Evolutionary conservation across 1,140 invertebrate genomes (phyloP).

Genomic region (Solenopsis fugax): DNA sequence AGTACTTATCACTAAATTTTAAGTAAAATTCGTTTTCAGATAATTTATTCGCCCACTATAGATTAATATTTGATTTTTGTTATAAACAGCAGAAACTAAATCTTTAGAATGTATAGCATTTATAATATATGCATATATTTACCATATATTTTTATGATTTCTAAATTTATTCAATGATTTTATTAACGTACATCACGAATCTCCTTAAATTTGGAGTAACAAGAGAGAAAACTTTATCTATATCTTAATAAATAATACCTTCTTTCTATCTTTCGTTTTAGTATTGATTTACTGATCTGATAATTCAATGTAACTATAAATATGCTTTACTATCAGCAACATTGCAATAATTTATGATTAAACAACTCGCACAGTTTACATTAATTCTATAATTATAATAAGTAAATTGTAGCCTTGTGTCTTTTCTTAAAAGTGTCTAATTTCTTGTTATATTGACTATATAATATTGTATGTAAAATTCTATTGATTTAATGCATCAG

Average conservation of each 20-base stretch:
- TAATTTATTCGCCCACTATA: background rate
- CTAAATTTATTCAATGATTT: constrained; percentile 42
- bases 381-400: constrained; percentile 67
- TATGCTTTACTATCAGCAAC: constrained; percentile 67
- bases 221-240: constrained; percentile 43
- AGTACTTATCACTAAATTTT: background rate
- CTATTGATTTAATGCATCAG: constrained; percentile 66
- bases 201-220: constrained; percentile 27
- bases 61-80: background rate
- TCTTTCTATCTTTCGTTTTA: constrained; percentile 1
- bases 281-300: constrained; percentile 8
- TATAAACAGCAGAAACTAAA: background rate
- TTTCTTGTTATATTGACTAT: constrained; percentile 61
- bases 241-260: constrained; percentile 52
- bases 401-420: constrained; percentile 75
- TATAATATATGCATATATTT: constrained; percentile 18
- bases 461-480: constrained; percentile 64
- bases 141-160: background rate
- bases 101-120: background rate
- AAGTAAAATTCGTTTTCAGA: background rate
- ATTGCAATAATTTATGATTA: constrained; percentile 73
- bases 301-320: constrained; percentile 61
- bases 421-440: constrained; percentile 70
- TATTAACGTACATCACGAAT: constrained; percentile 28
- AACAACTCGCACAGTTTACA: constrained; percentile 68